phyloP scores from a whole-genome alignment of 1,140 invertebrate genomes.

The Metopolophium dirhodum region DNA sequence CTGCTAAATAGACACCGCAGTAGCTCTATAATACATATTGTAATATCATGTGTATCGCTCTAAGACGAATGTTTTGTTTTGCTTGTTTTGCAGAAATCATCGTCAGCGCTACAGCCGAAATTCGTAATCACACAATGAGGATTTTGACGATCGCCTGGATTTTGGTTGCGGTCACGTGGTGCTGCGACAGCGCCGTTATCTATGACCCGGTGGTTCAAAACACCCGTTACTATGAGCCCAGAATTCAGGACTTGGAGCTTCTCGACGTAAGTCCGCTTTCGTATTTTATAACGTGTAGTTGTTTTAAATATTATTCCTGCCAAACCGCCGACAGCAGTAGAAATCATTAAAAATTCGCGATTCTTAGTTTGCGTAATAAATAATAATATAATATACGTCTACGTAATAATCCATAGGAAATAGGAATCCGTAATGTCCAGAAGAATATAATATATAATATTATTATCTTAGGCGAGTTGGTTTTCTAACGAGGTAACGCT shows the following conservation, averaged over 20 bases:
- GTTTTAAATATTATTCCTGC: neutral
- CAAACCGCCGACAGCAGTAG: neutral
- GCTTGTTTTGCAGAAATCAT: neutral
- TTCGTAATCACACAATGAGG: neutral
- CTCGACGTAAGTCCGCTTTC: constrained; percentile 23
- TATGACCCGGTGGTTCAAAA: constrained; percentile 10
- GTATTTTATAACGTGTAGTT: neutral
- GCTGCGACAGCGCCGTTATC: constrained; percentile 38
- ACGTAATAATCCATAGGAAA: neutral
- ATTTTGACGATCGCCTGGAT: constrained; percentile 46
- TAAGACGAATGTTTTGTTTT: neutral
- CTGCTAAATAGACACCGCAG: neutral
- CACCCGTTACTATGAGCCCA: neutral
- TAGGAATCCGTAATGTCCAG: neutral
- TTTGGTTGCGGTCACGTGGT: constrained; percentile 29
- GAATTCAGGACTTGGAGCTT: constrained; percentile 24
- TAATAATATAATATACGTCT: neutral
- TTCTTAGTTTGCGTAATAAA: neutral
- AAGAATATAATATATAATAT: neutral
- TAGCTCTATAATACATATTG: neutral
- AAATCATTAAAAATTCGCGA: neutral
- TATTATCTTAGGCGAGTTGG: neutral
- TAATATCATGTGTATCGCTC: neutral
- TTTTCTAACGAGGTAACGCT: neutral
- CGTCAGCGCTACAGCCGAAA: neutral